Conservation (phyloP, 2,888 invertebrate species). For the Rhagonycha lutea region DNA sequence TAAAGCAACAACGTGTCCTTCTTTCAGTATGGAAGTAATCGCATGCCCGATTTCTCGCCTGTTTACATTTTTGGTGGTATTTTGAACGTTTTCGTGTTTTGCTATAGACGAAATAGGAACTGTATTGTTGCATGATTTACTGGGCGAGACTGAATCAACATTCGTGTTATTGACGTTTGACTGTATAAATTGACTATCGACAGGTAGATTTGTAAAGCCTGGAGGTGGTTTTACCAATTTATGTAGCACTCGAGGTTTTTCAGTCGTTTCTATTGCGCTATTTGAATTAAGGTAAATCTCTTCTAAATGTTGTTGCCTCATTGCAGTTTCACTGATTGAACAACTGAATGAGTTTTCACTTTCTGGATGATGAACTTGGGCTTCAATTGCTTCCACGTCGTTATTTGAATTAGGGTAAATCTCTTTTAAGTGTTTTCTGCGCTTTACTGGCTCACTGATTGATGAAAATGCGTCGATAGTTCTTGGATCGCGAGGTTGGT, state of each 20-base stretch:
- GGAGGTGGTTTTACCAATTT: not conserved
- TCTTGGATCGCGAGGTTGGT: not conserved
- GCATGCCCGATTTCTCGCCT: not conserved
- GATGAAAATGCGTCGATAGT: not conserved
- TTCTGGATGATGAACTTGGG: too few relatives aligned
- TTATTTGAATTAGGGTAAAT: not conserved
- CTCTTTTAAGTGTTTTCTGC: not conserved
- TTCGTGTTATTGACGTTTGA: not conserved
- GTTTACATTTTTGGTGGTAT: not conserved
- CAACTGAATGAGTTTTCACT: too few relatives aligned
- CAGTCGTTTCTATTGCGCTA: not conserved
- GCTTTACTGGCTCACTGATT: not conserved
- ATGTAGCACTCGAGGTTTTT: not conserved
- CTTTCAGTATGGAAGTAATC: not conserved
- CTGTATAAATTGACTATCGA: not conserved
- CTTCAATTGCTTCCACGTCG: not conserved
- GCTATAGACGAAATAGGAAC: not conserved
- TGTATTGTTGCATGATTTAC: not conserved
- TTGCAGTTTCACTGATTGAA: not conserved
- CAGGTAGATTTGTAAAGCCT: not conserved
- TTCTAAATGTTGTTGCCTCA: not conserved
- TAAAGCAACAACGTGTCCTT: not conserved
- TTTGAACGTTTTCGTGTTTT: rapidly evolving
- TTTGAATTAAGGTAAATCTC: not conserved
- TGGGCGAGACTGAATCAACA: not conserved